phyloP scores from a whole-genome alignment of 2,797 vertebrate genomes.

The Decapterus maruadsi region DNA sequence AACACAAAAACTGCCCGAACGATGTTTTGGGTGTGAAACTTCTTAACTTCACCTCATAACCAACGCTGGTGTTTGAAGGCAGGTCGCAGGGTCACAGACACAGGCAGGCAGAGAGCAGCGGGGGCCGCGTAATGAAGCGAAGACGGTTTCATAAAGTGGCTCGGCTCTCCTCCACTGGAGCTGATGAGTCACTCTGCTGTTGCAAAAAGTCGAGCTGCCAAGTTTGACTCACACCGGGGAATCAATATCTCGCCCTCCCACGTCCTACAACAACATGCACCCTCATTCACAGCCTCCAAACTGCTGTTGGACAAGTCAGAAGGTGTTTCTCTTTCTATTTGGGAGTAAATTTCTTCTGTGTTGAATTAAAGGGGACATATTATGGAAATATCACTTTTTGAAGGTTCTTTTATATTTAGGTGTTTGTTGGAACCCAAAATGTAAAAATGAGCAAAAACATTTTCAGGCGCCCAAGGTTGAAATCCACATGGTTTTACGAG shows the following conservation, averaged over 20 bases:
- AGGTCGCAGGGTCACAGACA: background rate
- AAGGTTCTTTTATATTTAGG: too few species aligned
- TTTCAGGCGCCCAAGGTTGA: too few species aligned
- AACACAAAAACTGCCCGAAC: too few species aligned
- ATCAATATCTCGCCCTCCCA: slow-evolving; percentile 60
- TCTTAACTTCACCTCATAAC: background rate
- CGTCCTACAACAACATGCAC: slow-evolving; percentile 35
- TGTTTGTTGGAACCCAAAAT: too few species aligned
- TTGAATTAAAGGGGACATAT: background rate
- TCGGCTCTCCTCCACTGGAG: slow-evolving; percentile 25
- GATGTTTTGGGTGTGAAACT: background rate
- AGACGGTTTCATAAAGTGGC: slow-evolving; percentile 21
- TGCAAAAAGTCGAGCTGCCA: slow-evolving; percentile 33
- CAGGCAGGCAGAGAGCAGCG: background rate
- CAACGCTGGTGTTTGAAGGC: background rate
- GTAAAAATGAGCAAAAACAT: too few species aligned
- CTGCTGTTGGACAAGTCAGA: background rate
- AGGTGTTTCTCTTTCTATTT: background rate
- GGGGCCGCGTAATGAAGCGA: slow-evolving; percentile 14
- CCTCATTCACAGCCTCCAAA: slow-evolving; percentile 33
- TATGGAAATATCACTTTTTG: too few species aligned
- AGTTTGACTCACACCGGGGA: slow-evolving; percentile 51
- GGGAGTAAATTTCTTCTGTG: background rate
- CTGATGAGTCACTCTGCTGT: slow-evolving; percentile 61
- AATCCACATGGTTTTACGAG: too few species aligned